Percentiles rank a stretch among this genome's conserved stretches.
phyloP scores from a whole-genome alignment of 2,113 vertebrate genomes.

The Thunnus thynnus region DNA sequence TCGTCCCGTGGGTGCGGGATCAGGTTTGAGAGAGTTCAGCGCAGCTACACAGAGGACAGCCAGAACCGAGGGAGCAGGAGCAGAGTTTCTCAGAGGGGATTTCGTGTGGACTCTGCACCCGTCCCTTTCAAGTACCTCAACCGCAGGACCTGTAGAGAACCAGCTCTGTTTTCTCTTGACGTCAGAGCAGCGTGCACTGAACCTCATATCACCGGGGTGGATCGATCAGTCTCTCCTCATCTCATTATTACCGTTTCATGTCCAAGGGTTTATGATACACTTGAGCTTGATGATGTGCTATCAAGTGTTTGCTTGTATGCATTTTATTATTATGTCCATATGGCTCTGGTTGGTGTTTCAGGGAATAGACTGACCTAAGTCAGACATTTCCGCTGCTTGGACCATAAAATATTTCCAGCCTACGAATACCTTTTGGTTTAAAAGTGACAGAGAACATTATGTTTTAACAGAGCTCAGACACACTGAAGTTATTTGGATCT shows the following conservation, averaged over 20 bases:
- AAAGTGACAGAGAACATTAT: conserved; percentile 43
- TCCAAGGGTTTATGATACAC: conserved; percentile 38
- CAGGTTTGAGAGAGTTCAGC: conserved; percentile 61
- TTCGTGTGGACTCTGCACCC: conserved; percentile 63
- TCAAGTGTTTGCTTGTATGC: conserved; percentile 56
- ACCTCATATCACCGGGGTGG: conserved; percentile 47
- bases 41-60: conserved; percentile 57
- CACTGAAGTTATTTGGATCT: conserved; percentile 40
- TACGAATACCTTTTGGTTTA: conserved; percentile 59
- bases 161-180: conserved; percentile 56
- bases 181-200: conserved; percentile 54
- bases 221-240: conserved; percentile 55
- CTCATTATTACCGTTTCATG: conserved; percentile 51
- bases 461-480: conserved; percentile 47
- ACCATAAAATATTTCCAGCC: conserved; percentile 53
- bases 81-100: conserved; percentile 34
- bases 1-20: conserved; percentile 38
- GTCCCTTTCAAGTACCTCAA: conserved; percentile 56
- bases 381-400: conserved; percentile 47
- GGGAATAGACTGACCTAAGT: conserved; percentile 55
- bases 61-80: conserved; percentile 48
- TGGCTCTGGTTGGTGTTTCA: conserved; percentile 35
- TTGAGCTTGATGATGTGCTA: conserved; percentile 57
- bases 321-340: conserved; percentile 68
- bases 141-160: conserved; percentile 65